Base-by-base conservation (phyloP, 2,797 vertebrate genomes). In the Lemur catta region DNA sequence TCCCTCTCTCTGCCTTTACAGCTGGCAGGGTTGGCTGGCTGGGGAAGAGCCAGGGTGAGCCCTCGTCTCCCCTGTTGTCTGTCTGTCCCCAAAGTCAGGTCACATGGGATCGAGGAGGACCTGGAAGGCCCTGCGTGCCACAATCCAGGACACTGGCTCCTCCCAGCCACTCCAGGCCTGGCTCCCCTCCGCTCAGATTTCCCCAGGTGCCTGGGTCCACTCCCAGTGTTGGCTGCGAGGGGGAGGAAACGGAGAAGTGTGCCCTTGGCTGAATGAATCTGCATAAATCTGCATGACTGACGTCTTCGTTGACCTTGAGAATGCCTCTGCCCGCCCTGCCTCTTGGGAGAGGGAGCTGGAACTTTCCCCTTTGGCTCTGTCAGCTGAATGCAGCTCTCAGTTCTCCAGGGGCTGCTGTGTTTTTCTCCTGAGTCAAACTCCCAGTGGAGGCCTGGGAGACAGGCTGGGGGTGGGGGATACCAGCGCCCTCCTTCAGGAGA, bases 271-370 rank as follows among this genome's bases (percentile, higher is more conserved):
- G 67, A 90, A 84, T 35, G 48, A 78, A 57, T 57, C 55, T 35
- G 17, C 33, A 84, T 35, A 48, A 78, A 57, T 57, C 55, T 35
- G 17, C 33, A 0, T 17, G 90, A 59, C 6, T 20, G 90, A 65
- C 4, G 0, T 88, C 75, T 93, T 35, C 86, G 95, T 84, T 93
- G 94, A 97, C 97, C 97, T 96, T 97, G 96, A 95, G 82, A 72
- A 48, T 20, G 65, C 76, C 48, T 88, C 65, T 3, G 18, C 69
- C 26, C 0, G 57, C 76, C 80, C 67, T 52, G 69, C 41, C 85
- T 82, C 26, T 3, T 22, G 2, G 65, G 85, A 75, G 74, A 33
- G 0, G 22, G 46, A 61, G 71, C 79, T 91, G 95, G 94, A 84
- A 86, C 52, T 50, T 65, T 76, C 85, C 48, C 57, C 74, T 79